Conservation (phyloP, 2,888 invertebrate species). For the Crepidodera aurea region DNA sequence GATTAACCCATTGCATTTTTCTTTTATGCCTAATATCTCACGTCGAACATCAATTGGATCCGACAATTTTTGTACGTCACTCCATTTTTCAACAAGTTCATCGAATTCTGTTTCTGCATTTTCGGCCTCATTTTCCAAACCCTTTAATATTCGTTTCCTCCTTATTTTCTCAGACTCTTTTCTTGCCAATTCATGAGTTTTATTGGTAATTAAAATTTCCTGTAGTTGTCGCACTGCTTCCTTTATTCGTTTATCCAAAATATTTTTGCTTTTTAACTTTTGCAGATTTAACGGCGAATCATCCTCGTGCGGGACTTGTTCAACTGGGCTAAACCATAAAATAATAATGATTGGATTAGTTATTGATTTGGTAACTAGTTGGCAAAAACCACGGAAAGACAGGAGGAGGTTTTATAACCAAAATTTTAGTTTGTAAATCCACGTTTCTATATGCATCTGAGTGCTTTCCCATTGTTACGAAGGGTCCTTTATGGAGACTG, state of each 20-base stretch:
- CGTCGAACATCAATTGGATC: conserved; percentile 80
- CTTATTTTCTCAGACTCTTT: background rate
- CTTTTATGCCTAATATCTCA: too few relatives aligned
- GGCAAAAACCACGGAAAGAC: too few relatives aligned
- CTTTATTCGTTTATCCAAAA: background rate
- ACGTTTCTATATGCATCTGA: too few relatives aligned
- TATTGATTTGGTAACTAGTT: too few relatives aligned
- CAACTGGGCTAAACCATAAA: too few relatives aligned
- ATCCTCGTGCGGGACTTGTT: background rate
- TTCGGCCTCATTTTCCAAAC: conserved; percentile 72
- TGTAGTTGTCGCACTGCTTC: background rate
- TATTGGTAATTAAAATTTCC: background rate
- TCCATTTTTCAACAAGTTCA: conserved; percentile 74
- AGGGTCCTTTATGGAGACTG: too few relatives aligned
- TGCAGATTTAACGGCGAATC: background rate
- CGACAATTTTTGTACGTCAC: conserved; percentile 65
- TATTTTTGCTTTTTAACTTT: background rate
- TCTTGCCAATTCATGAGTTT: background rate
- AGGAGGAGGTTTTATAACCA: too few relatives aligned
- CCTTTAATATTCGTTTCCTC: background rate
- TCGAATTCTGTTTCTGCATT: conserved; percentile 72
- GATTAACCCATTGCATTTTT: too few relatives aligned
- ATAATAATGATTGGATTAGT: too few relatives aligned
- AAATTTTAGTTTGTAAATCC: too few relatives aligned
- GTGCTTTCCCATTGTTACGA: too few relatives aligned